These are phyloP conservation scores for Tapera naevia DNA, from an alignment of 2,797 vertebrate genomes.

Conservation along the genomic window DNA sequence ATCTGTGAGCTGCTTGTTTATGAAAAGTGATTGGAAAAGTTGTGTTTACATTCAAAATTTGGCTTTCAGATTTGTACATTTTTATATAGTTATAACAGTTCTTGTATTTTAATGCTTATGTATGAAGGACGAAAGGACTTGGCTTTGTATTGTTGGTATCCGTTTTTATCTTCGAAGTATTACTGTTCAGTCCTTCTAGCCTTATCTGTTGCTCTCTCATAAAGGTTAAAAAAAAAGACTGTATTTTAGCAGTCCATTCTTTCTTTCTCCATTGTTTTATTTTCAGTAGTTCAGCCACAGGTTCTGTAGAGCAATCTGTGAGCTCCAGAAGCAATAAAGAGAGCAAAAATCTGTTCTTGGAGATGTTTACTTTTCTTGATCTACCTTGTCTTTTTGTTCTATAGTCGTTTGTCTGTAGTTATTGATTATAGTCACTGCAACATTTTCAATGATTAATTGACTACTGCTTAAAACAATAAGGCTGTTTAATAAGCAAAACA, in stretches of 20 bases:
- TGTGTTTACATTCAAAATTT: not conserved
- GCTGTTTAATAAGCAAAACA: constrained; percentile 65
- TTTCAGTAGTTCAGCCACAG: not conserved
- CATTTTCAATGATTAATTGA: constrained; percentile 76
- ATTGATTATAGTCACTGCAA: constrained; percentile 77
- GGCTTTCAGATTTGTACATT: not conserved
- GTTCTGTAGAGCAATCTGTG: not conserved
- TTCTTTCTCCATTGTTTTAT: not conserved
- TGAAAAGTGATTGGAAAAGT: not conserved
- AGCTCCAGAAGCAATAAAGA: not conserved
- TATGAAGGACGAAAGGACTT: not conserved
- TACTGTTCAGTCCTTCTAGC: not conserved
- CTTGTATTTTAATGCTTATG: not conserved
- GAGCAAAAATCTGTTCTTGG: constrained; percentile 56
- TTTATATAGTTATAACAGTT: not conserved
- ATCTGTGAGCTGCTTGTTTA: not conserved
- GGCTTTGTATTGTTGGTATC: not conserved
- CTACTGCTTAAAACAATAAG: constrained; percentile 70
- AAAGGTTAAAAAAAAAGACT: not conserved
- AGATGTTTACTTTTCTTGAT: constrained; percentile 39
- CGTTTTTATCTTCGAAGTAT: not conserved
- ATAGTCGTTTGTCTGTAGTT: constrained; percentile 52
- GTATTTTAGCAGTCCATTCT: not conserved
- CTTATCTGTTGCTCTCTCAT: not conserved
- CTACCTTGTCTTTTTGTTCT: constrained; percentile 50